Evolutionary conservation across 1,140 invertebrate genomes (phyloP), one percentile per base, ranked within the genome.

Genomic region (Drosophila repleta): DNA sequence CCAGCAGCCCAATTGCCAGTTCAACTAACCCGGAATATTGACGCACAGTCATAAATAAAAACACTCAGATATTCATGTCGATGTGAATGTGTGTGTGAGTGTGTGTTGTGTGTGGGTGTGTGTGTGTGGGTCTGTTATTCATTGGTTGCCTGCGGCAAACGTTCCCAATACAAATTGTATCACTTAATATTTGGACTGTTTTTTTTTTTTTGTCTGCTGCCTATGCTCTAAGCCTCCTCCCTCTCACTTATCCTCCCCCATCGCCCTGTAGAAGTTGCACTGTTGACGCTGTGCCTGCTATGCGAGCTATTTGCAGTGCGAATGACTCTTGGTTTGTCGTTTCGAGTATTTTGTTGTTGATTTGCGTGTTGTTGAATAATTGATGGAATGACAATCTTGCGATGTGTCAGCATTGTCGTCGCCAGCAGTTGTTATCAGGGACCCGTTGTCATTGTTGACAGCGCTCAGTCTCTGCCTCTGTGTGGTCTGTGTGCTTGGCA

Each of bases 61-160:
- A 87, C 74, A 88, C 82, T 87, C 82, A 76, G 78, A 88, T 87
- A 87, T 87, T 87, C 82, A 87, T 87, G 82, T 73, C 81, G 71
- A 68, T 84, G 73, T 64, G 43, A 52, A 55, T 46, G 3, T 15
- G 17, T 51, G 24, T 32, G 39, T 41, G n/a, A 1, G 13, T 29
- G 18, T 17, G 13, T 60, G 21, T 13, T 79, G 76, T n/a, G 39
- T 7, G 39, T 70, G 15, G 56, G 24, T 76, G 76, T 15, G 39
- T 29, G 24, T 17, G 17, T 56, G 24, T 17, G 24, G 17, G 51
- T 32, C 67, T 79, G 76, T 74, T 76, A 64, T 84, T 70, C 64
- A 67, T 84, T 67, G 82, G 49, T 65, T 18, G 78, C 82, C 82
- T 88, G 83, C 79, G 78, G 82, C 82, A 82, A 82, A 75, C 48